phyloP scores from a whole-genome alignment of 2,113 vertebrate genomes.

The Rhodinocichla rosea region DNA sequence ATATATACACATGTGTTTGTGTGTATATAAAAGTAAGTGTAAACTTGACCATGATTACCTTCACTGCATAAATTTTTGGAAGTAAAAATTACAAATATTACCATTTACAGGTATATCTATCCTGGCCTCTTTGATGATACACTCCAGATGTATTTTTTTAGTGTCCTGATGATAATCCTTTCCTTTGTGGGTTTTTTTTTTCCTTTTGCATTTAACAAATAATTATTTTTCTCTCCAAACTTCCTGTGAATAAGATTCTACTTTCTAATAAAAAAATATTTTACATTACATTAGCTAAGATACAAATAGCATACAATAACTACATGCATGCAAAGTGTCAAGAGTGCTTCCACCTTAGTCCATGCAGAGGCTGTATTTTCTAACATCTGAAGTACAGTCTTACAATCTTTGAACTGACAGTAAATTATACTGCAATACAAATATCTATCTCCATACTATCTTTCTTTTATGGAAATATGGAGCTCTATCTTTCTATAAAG shows the following conservation, averaged over 20 bases:
- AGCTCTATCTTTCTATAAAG: background rate
- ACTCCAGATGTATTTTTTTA: background rate
- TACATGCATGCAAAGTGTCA: background rate
- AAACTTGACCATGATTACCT: background rate
- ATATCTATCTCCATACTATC: background rate
- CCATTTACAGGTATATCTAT: background rate
- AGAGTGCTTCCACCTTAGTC: background rate
- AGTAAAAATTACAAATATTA: background rate
- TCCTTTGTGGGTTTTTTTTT: background rate
- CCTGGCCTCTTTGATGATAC: background rate
- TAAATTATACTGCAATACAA: background rate
- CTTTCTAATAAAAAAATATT: background rate
- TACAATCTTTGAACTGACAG: background rate
- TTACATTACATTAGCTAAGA: background rate
- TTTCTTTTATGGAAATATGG: background rate
- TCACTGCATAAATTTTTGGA: background rate
- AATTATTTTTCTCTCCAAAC: background rate
- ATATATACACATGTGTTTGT: accelerated
- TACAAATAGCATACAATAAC: background rate
- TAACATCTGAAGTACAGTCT: background rate
- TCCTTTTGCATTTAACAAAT: background rate
- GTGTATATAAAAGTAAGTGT: background rate
- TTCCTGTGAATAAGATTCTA: background rate
- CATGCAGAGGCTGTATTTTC: background rate
- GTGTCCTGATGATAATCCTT: background rate